Evolutionary conservation across 2,888 invertebrate species (phyloP).

Genomic region (Cheilosia vernalis): DNA sequence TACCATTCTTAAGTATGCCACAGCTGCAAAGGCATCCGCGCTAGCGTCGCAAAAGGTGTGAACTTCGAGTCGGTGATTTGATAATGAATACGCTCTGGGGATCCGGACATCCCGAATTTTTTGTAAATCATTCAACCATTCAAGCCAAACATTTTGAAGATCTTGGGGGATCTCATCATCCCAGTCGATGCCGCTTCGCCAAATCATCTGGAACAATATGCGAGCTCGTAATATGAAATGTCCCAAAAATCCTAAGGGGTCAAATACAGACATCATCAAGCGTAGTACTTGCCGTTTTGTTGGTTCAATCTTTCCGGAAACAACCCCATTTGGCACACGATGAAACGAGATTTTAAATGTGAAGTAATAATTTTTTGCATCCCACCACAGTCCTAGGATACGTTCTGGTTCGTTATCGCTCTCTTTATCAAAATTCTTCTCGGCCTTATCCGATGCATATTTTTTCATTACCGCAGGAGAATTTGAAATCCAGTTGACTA

Average conservation of each 20-base stretch:
- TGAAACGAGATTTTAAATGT: slow-evolving; percentile 1
- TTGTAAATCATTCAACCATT: too few species aligned
- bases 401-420: neutral
- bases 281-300: slow-evolving; percentile 19
- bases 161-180: slow-evolving; percentile 46
- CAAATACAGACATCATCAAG: slow-evolving; percentile 2
- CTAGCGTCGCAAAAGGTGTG: slow-evolving; percentile 65
- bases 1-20: slow-evolving; percentile 60
- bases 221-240: slow-evolving; percentile 50
- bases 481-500: slow-evolving; percentile 1
- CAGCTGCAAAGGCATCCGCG: slow-evolving; percentile 66
- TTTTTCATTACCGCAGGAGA: neutral
- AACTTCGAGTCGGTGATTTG: neutral
- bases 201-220: slow-evolving; percentile 8
- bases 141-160: too few species aligned
- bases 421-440: neutral
- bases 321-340: neutral
- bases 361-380: neutral
- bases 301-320: neutral
- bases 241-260: slow-evolving; percentile 9
- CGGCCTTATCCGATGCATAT: neutral
- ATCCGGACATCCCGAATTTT: neutral
- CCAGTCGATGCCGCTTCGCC: slow-evolving; percentile 5
- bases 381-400: neutral
- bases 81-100: neutral